Evolutionary conservation across 2,888 invertebrate species (phyloP).

Genomic region (Caenorhabditis sp.): DNA sequence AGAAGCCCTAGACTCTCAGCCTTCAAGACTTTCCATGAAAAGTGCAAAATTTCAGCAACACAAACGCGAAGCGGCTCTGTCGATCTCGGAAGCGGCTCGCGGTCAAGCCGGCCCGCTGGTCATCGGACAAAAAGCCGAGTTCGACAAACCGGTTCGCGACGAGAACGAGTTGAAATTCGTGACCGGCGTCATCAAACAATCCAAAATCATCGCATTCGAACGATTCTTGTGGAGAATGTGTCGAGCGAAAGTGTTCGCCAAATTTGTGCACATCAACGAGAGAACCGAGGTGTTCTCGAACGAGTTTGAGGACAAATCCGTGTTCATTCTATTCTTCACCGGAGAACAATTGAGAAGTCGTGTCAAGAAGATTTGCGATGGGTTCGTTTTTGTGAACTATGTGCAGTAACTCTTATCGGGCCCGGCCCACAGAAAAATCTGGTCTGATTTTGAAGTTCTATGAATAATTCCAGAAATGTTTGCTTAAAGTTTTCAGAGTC

Average conservation of each 20-base stretch:
- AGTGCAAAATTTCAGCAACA: constrained; percentile 50
- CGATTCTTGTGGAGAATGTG: constrained; percentile 97
- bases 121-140: constrained; percentile 36
- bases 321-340: constrained; percentile 82
- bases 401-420: neutral
- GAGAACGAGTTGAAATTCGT: constrained; percentile 78
- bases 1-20: no score
- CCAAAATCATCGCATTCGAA: constrained; percentile 92
- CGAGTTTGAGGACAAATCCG: constrained; percentile 88
- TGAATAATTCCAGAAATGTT: no score
- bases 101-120: constrained; percentile 51
- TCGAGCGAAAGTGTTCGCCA: constrained; percentile 81
- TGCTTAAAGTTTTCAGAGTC: no score
- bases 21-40: no score
- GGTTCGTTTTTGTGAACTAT: constrained; percentile 72
- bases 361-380: constrained; percentile 97
- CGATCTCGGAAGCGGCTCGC: constrained; percentile 58
- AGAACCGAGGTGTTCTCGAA: constrained; percentile 44
- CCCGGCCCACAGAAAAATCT: neutral
- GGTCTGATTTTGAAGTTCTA: no score
- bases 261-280: constrained; percentile 53
- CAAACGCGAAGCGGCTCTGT: constrained; percentile 55
- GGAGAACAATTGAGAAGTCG: constrained; percentile 94
- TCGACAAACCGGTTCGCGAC: constrained; percentile 45
- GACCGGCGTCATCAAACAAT: constrained; percentile 92